Percentiles rank a stretch among this genome's conserved stretches.
phyloP scores from a whole-genome alignment of 2,888 invertebrate species.

The Resseliella maxima region DNA sequence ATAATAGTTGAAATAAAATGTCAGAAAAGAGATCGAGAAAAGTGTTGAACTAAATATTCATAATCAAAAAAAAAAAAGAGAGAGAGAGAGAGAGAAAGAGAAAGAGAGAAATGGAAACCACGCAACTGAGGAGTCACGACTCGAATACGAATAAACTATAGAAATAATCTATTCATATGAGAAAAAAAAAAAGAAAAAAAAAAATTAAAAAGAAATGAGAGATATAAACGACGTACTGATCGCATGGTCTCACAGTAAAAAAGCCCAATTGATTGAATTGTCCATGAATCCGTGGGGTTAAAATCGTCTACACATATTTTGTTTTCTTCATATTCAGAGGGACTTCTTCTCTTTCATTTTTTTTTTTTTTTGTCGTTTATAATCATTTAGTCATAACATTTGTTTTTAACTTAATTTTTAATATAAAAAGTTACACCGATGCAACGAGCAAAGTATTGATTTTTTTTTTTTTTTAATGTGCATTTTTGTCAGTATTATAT shows the following conservation, averaged over 20 bases:
- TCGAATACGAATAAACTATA: neutral
- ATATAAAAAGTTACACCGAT: neutral
- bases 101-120: no score
- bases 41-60: neutral
- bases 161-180: neutral
- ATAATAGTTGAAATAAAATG: neutral
- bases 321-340: neutral
- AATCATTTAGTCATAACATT: no score
- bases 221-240: neutral
- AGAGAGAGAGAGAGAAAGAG: no score
- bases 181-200: neutral
- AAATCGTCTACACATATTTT: neutral
- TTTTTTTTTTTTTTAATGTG: no score
- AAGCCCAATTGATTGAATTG: neutral
- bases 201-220: no score
- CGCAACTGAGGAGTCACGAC: neutral
- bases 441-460: neutral
- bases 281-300: neutral
- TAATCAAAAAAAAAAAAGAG: neutral
- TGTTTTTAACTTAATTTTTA: no score
- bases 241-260: neutral
- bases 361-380: neutral
- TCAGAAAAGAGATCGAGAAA: neutral
- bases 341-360: neutral
- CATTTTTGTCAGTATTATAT: no score